A percentile compares a stretch with the other conserved stretches of the same genome.
phyloP scores from a whole-genome alignment of 2,888 invertebrate species.

The Ectemnius cavifrons region DNA sequence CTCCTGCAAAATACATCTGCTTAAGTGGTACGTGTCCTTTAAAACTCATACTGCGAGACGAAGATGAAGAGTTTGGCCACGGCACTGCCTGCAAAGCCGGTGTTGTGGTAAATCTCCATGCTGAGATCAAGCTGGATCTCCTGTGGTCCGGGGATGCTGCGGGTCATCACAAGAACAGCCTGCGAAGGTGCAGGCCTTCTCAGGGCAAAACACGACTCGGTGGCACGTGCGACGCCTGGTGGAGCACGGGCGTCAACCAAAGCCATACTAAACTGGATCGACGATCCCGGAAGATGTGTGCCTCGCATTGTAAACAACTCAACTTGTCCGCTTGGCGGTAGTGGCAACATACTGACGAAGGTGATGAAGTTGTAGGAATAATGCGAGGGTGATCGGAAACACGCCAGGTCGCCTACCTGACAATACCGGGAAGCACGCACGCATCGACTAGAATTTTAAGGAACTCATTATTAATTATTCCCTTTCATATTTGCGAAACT shows the following conservation, averaged over 20 bases:
- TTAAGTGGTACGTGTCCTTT: slow-evolving; percentile 57
- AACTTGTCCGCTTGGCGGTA: slow-evolving; percentile 82
- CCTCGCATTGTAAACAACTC: slow-evolving; percentile 94
- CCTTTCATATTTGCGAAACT: not conserved
- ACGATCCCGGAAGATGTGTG: slow-evolving; percentile 85
- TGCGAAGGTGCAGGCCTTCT: slow-evolving; percentile 80
- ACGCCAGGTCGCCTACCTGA: slow-evolving; percentile 85
- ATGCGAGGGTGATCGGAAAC: slow-evolving; percentile 89
- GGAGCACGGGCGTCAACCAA: slow-evolving; percentile 84
- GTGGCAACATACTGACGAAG: slow-evolving; percentile 89
- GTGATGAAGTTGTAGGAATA: slow-evolving; percentile 97
- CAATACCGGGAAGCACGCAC: slow-evolving; percentile 86
- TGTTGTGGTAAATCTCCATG: slow-evolving; percentile 89
- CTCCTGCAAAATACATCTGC: not conserved
- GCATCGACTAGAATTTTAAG: slow-evolving; percentile 85
- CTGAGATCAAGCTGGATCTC: slow-evolving; percentile 92
- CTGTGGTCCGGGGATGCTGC: slow-evolving; percentile 91
- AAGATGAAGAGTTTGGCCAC: slow-evolving; percentile 91
- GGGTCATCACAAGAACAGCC: slow-evolving; percentile 87
- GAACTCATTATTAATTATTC: not conserved
- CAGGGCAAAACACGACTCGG: slow-evolving; percentile 82
- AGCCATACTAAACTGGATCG: slow-evolving; percentile 87
- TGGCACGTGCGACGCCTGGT: slow-evolving; percentile 80
- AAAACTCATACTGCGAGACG: slow-evolving; percentile 91
- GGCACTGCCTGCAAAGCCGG: slow-evolving; percentile 88